A percentile compares a stretch with the other conserved stretches of the same genome.
phyloP scores from a whole-genome alignment of 2,888 invertebrate species.

The Ichneumon xanthorius region DNA sequence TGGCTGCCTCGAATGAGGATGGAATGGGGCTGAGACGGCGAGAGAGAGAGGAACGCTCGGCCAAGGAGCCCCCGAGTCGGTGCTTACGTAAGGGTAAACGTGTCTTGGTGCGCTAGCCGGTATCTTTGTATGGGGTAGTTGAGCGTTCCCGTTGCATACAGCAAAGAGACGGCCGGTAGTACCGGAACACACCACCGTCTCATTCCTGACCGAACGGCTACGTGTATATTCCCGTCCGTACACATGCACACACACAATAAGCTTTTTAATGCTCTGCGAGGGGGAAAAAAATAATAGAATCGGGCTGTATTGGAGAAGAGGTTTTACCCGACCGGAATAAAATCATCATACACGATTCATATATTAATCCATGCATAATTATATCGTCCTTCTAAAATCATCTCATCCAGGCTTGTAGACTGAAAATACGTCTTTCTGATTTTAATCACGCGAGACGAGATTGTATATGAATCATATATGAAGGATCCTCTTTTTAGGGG shows the following conservation, averaged over 20 bases:
- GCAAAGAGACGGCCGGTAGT: slow-evolving; percentile 64
- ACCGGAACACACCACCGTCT: slow-evolving; percentile 45
- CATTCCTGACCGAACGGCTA: slow-evolving; percentile 56
- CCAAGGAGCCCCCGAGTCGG: slow-evolving; percentile 80
- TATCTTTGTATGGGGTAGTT: slow-evolving; percentile 63
- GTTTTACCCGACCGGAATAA: background rate
- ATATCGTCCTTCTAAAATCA: too few relatives aligned
- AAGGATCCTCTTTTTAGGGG: too few relatives aligned
- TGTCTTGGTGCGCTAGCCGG: slow-evolving; percentile 69
- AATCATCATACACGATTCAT: too few relatives aligned
- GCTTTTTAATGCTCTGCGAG: background rate
- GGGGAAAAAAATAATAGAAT: background rate
- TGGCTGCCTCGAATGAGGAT: slow-evolving; percentile 61
- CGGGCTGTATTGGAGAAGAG: background rate
- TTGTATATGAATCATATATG: too few relatives aligned
- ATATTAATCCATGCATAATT: too few relatives aligned
- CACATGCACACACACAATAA: background rate
- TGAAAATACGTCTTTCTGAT: too few relatives aligned
- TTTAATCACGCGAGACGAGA: too few relatives aligned
- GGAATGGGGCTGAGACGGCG: slow-evolving; percentile 57
- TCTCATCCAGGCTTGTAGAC: too few relatives aligned
- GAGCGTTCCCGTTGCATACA: slow-evolving; percentile 58
- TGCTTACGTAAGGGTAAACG: slow-evolving; percentile 80
- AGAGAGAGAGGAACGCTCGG: slow-evolving; percentile 66
- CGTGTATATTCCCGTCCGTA: background rate